These are phyloP conservation scores for Oreochromis niloticus DNA, from an alignment of 2,113 vertebrate genomes.

Conservation along the genomic window DNA sequence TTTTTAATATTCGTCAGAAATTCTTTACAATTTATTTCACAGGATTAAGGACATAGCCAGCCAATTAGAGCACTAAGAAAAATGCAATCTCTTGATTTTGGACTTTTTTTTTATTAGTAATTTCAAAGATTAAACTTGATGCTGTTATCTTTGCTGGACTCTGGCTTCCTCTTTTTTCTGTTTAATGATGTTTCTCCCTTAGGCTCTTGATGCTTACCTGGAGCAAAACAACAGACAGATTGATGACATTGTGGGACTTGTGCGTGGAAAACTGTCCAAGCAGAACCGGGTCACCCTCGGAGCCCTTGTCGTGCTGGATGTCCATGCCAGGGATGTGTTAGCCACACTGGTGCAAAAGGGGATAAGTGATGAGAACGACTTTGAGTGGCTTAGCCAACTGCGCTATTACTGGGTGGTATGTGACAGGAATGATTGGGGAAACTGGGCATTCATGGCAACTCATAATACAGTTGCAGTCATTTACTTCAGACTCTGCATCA, in stretches of 20 bases:
- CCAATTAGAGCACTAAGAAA: background rate
- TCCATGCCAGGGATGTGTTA: conserved; percentile 85
- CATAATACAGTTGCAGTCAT: background rate
- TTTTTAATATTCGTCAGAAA: background rate
- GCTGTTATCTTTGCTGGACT: background rate
- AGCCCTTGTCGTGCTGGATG: conserved; percentile 83
- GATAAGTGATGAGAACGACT: conserved; percentile 82
- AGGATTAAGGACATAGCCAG: background rate
- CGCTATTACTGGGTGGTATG: conserved; percentile 86
- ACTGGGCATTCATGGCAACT: background rate
- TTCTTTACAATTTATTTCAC: background rate
- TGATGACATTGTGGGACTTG: conserved; percentile 83
- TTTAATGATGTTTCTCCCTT: background rate
- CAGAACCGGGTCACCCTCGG: conserved; percentile 84
- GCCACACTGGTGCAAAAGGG: conserved; percentile 76
- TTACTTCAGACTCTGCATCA: background rate
- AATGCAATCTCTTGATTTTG: background rate
- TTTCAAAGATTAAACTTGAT: background rate
- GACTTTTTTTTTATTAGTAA: background rate
- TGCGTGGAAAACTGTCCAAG: conserved; percentile 83
- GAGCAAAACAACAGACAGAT: conserved; percentile 80
- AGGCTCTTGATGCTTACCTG: conserved; percentile 80
- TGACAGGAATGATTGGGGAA: background rate
- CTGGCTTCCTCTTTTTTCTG: background rate
- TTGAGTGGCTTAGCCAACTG: conserved; percentile 89